Conservation (phyloP, 2,888 invertebrate genomes). For the Ichneumoninae sp. region DNA sequence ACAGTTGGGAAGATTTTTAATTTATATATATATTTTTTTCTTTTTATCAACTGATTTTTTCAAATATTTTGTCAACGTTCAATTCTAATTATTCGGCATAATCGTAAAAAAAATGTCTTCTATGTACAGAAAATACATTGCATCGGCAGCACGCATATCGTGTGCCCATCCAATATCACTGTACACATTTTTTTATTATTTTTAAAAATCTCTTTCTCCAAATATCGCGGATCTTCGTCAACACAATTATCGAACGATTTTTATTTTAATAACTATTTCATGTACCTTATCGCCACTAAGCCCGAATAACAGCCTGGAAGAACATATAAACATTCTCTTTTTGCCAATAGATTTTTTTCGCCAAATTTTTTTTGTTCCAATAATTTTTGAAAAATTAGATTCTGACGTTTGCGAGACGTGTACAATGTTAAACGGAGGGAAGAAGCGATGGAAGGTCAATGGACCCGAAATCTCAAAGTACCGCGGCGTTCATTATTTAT, state of each 20-base stretch:
- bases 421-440: conserved; percentile 39
- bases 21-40: conserved; percentile 57
- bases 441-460: conserved; percentile 22
- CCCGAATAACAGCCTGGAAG: conserved; percentile 64
- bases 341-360: conserved; percentile 52
- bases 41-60: conserved; percentile 46
- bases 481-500: neutral
- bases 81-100: conserved; percentile 65
- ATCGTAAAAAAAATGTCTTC: neutral
- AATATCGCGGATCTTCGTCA: conserved; percentile 50
- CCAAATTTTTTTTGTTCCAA: conserved; percentile 8
- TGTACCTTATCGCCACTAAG: conserved; percentile 45
- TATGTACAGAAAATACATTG: conserved; percentile 80
- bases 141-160: conserved; percentile 79
- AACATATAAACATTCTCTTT: conserved; percentile 65
- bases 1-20: conserved; percentile 44
- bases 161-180: conserved; percentile 71
- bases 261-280: conserved; percentile 16
- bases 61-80: conserved; percentile 60
- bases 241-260: conserved; percentile 51
- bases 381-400: conserved; percentile 23
- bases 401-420: conserved; percentile 4
- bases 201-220: conserved; percentile 30
- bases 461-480: conserved; percentile 30
- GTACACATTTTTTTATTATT: conserved; percentile 49